Conservation (phyloP, 2,113 vertebrate species). For the Aviceda subcristata region DNA sequence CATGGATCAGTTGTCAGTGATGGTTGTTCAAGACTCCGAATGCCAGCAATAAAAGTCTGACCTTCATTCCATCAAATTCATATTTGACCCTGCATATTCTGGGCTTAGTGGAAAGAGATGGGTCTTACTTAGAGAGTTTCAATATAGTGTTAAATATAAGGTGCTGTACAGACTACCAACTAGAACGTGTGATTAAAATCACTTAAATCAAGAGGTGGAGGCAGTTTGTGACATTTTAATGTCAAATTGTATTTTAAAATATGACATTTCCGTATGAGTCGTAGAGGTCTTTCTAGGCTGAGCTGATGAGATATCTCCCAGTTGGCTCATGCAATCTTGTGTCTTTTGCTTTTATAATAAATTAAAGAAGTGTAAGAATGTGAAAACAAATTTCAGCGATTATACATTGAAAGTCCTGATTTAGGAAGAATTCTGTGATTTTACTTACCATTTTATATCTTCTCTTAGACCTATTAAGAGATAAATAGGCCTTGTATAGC, state of each 20-base stretch:
- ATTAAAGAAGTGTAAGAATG: neutral
- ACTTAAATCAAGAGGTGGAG: neutral
- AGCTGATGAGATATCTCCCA: neutral
- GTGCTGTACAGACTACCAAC: neutral
- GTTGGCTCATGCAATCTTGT: neutral
- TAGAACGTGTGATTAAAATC: neutral
- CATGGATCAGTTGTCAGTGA: neutral
- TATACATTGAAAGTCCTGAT: neutral
- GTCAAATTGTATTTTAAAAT: neutral
- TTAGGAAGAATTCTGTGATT: neutral
- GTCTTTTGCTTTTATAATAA: neutral
- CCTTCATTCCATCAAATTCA: neutral
- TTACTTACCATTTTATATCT: neutral
- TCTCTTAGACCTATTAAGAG: neutral
- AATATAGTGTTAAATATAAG: neutral
- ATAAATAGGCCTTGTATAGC: neutral
- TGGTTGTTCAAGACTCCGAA: neutral
- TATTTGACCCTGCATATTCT: neutral
- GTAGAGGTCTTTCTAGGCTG: neutral
- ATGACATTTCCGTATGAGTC: neutral
- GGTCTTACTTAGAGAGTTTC: neutral
- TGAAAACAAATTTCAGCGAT: neutral
- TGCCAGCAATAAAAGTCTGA: neutral
- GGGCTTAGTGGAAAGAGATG: neutral
- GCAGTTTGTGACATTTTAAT: constrained; percentile 6